A percentile compares a stretch with the other conserved stretches of the same genome.
phyloP scores from a whole-genome alignment of 2,113 vertebrate species.

The Melanerpes formicivorus region DNA sequence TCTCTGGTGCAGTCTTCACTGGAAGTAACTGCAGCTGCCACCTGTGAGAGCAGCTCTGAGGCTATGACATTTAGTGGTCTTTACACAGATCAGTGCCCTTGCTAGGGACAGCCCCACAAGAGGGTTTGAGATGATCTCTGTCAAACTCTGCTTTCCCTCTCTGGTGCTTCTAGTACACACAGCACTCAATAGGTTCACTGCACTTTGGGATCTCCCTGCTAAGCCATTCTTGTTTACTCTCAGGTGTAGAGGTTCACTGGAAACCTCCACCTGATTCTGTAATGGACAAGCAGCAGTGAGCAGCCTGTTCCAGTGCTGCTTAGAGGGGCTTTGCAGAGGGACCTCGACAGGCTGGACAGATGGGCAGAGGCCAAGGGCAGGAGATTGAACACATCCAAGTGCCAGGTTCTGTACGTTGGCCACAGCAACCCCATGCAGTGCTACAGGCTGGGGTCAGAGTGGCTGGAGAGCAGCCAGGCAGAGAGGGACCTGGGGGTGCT shows the following conservation, averaged over 20 bases:
- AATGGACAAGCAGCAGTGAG: not conserved
- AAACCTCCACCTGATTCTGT: not conserved
- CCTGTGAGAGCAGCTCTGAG: not conserved
- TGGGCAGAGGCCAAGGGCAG: no score
- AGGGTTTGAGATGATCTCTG: not conserved
- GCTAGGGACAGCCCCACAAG: not conserved
- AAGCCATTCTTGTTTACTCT: not conserved
- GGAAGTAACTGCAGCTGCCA: not conserved
- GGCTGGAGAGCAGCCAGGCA: no score
- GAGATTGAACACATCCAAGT: no score
- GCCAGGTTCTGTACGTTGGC: no score
- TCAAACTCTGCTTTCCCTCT: not conserved
- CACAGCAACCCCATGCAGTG: no score
- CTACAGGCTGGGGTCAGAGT: no score
- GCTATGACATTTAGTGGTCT: not conserved
- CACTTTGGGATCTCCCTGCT: not conserved
- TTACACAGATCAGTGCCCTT: not conserved
- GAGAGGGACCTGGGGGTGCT: no score
- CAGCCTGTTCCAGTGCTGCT: not conserved
- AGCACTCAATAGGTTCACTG: not conserved
- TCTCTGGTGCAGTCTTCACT: not conserved
- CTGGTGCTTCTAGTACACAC: not conserved
- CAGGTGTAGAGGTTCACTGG: not conserved
- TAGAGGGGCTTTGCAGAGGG: no score
- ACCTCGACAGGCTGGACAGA: no score